Conservation (phyloP, 2,888 invertebrate genomes). For the Chymomyza caudatula region DNA sequence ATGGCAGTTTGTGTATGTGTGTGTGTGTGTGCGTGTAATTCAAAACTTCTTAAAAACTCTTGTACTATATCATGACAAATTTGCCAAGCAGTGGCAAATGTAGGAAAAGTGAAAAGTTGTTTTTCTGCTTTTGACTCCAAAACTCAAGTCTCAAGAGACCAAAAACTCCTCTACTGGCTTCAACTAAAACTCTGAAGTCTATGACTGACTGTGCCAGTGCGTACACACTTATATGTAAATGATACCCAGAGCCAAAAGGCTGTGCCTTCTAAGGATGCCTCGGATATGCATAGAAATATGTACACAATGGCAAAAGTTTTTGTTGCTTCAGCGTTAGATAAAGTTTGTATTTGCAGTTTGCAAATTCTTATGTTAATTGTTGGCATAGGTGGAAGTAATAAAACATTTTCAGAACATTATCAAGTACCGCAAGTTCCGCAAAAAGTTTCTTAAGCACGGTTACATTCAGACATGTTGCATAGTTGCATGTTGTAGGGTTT, state of each 20-base stretch:
- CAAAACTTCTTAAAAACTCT: conserved; percentile 47
- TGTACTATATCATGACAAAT: conserved; percentile 57
- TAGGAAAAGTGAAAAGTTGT: conserved; percentile 46
- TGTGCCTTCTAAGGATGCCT: not conserved
- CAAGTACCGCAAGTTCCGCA: conserved; percentile 45
- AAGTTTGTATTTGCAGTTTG: not conserved
- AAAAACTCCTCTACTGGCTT: not conserved
- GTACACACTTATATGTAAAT: conserved; percentile 47
- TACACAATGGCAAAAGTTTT: not conserved
- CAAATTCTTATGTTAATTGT: conserved; percentile 66
- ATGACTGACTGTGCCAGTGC: conserved; percentile 2
- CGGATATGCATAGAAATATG: not conserved
- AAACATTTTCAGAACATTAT: conserved; percentile 63
- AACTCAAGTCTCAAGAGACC: not conserved
- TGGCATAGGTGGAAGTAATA: conserved; percentile 69
- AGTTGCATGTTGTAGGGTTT: not conserved
- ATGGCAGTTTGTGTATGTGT: conserved; percentile 9
- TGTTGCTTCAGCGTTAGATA: not conserved
- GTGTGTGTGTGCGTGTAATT: conserved; percentile 32
- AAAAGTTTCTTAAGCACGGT: not conserved
- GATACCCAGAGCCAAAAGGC: conserved; percentile 24
- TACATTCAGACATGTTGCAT: not conserved
- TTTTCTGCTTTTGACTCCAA: conserved; percentile 24
- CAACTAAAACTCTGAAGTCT: not conserved
- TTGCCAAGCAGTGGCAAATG: conserved; percentile 24